Evolutionary conservation across 1,140 invertebrate species (phyloP), one percentile per base, ranked within the genome.

Genomic region (Lerema accius): DNA sequence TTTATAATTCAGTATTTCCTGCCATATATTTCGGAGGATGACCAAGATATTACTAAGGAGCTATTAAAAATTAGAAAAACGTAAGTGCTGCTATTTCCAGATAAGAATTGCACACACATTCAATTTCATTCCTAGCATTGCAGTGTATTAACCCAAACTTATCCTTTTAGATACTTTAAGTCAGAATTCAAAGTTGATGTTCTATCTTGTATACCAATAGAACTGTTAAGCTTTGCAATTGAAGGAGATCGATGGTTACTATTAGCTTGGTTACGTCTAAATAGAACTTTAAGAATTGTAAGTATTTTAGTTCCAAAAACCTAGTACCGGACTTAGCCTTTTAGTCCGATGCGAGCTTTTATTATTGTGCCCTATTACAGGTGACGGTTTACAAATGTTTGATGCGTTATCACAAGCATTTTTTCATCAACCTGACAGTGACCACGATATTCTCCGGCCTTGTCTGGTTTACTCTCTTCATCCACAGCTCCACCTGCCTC

Each of bases 271-370:
- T 62, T 87, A 0, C 65, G 84, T n/a, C 69, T 87, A 4, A 87
- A 87, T 40, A 76, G 84, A 59, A 16, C 79, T 10, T 72, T 85
- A 11, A 75, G 84, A 49, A 75, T 84, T 23, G 84, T 87, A 67
- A 77, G 75, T 69, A 42, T n/a, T n/a, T n/a, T n/a, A n/a, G n/a
- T n/a, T n/a, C n/a, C n/a, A n/a, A n/a, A n/a, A n/a, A n/a, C n/a
- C n/a, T n/a, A n/a, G n/a, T n/a, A n/a, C n/a, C n/a, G n/a, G n/a
- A n/a, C n/a, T n/a, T n/a, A n/a, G n/a, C n/a, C n/a, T n/a, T n/a
- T n/a, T n/a, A n/a, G n/a, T n/a, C n/a, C n/a, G n/a, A n/a, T n/a
- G n/a, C n/a, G n/a, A n/a, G n/a, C n/a, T n/a, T n/a, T n/a, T n/a
- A n/a, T n/a, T n/a, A n/a, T n/a, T n/a, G n/a, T n/a, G n/a, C n/a